Conservation (phyloP, 1,140 invertebrate species). For the Eubasilissa regina region DNA sequence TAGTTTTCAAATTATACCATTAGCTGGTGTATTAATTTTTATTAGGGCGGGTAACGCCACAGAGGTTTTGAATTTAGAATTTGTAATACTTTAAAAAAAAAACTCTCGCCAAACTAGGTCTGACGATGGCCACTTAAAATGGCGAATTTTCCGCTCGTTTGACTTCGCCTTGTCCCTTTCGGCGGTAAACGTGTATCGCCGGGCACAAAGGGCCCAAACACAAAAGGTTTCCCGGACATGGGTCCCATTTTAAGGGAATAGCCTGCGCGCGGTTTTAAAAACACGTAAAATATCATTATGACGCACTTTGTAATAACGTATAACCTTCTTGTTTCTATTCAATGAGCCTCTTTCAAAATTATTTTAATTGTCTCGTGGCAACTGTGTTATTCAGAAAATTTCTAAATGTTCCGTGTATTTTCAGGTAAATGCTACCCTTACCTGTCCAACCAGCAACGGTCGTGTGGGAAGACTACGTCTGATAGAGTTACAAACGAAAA, state of each 20-base stretch:
- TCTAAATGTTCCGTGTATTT: not conserved
- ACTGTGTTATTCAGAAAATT: not conserved
- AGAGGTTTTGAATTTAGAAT: too few relatives aligned
- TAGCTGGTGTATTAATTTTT: too few relatives aligned
- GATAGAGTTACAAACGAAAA: too few relatives aligned
- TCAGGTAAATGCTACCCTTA: not conserved
- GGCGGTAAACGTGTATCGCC: constrained; percentile 18
- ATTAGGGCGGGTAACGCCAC: too few relatives aligned
- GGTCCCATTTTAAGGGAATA: not conserved
- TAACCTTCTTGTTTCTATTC: too few relatives aligned
- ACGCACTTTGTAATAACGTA: too few relatives aligned
- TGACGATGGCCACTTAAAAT: not conserved
- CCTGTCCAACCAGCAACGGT: too few relatives aligned
- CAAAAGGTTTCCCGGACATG: constrained; percentile 10
- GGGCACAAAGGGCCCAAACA: not conserved
- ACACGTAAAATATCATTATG: too few relatives aligned
- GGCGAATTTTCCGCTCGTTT: constrained; percentile 11
- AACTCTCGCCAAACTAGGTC: too few relatives aligned
- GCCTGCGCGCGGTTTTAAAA: not conserved
- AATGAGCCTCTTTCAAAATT: not conserved
- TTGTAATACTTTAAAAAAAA: too few relatives aligned
- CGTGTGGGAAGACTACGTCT: too few relatives aligned
- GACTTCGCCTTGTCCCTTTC: constrained; percentile 10
- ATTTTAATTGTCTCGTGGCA: not conserved
- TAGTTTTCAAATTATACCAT: too few relatives aligned